phyloP scores from a whole-genome alignment of 2,888 invertebrate species.

The Drosophila ezoana region DNA sequence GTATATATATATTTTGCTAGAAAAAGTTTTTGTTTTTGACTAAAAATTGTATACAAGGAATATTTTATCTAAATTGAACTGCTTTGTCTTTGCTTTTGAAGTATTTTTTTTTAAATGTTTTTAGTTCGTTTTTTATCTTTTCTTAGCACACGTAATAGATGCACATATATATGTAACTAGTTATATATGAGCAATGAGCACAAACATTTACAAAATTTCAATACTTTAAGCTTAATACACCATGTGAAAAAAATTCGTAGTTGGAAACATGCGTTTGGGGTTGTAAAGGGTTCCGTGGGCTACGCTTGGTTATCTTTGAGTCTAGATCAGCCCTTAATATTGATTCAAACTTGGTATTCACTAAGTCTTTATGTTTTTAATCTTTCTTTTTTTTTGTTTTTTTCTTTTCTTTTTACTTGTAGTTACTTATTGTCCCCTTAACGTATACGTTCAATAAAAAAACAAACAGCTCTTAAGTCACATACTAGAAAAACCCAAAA shows the following conservation, averaged over 20 bases:
- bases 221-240: slow-evolving; percentile 63
- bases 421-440: slow-evolving; percentile 79
- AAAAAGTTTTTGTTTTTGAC: slow-evolving; percentile 56
- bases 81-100: slow-evolving; percentile 18
- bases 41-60: slow-evolving; percentile 74
- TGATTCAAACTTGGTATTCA: slow-evolving; percentile 23
- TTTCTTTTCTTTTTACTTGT: slow-evolving; percentile 26
- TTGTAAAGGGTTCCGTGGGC: slow-evolving; percentile 5
- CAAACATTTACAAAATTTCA: slow-evolving; percentile 42
- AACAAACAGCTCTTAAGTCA: slow-evolving; percentile 20
- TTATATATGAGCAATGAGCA: slow-evolving; percentile 44
- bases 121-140: slow-evolving; percentile 11
- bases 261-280: slow-evolving; percentile 49
- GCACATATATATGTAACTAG: slow-evolving; percentile 1
- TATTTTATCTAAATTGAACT: slow-evolving; percentile 68
- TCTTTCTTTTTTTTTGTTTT: slow-evolving; percentile 19
- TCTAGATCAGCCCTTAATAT: slow-evolving; percentile 12
- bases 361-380: slow-evolving; percentile 14
- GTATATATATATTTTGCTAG: slow-evolving; percentile 69
- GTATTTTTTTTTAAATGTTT: slow-evolving; percentile 8
- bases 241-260: slow-evolving; percentile 74
- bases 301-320: slow-evolving; percentile 10
- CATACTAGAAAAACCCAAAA: slow-evolving; percentile 9
- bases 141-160: slow-evolving; percentile 9
- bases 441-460: slow-evolving; percentile 63